These are phyloP conservation scores for Nymphalis io DNA, from an alignment of 1,140 invertebrate species.

Conservation along the genomic window DNA sequence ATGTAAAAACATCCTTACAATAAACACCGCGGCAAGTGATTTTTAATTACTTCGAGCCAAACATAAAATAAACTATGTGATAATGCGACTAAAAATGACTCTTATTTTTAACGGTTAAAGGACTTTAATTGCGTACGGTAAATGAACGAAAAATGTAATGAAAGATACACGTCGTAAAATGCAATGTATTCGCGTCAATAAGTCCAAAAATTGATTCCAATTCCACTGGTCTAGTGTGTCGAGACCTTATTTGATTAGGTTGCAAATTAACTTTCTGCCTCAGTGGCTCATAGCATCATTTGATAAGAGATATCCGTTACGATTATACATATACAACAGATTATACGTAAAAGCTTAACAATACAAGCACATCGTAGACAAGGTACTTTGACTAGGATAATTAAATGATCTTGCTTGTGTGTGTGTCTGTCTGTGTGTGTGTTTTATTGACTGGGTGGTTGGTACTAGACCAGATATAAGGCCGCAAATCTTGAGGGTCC, in stretches of 20 bases:
- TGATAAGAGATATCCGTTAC: background rate
- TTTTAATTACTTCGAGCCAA: constrained; percentile 31
- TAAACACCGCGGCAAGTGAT: constrained; percentile 21
- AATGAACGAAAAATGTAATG: background rate
- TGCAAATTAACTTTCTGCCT: constrained; percentile 20
- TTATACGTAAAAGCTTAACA: no score
- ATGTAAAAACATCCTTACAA: constrained; percentile 9
- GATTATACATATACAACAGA: no score
- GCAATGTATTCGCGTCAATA: background rate
- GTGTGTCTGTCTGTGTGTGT: no score
- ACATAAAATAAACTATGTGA: background rate
- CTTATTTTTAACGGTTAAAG: background rate
- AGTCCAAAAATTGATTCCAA: background rate
- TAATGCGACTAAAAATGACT: background rate
- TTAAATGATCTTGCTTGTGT: no score
- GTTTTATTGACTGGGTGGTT: no score
- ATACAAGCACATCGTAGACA: no score
- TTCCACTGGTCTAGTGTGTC: background rate
- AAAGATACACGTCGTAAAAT: background rate
- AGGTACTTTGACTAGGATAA: no score
- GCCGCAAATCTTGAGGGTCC: no score
- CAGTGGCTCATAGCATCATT: constrained; percentile 12
- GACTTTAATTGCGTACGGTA: background rate
- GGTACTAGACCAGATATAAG: no score
- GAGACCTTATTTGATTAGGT: background rate